Evolutionary conservation across 2,888 invertebrate genomes (phyloP).

Genomic region (Augochlorella aurata): DNA sequence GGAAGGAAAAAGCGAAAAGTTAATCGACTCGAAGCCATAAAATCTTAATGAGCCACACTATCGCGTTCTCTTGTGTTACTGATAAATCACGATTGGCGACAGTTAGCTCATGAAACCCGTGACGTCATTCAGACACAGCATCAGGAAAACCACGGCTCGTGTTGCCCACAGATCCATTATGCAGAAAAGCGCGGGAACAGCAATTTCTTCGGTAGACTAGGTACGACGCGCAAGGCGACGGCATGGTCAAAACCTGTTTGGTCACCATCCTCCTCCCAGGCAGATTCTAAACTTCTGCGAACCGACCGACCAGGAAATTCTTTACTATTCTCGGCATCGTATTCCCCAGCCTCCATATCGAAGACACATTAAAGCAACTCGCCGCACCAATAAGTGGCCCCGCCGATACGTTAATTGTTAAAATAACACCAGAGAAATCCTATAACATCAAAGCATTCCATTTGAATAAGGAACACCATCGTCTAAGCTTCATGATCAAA

Average conservation of each 20-base stretch:
- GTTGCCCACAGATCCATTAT: slow-evolving; percentile 44
- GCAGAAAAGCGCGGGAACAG: not conserved
- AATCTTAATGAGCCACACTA: not conserved
- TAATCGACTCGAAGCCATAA: not conserved
- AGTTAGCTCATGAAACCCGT: not conserved
- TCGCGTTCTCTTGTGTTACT: not conserved
- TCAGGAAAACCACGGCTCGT: slow-evolving; percentile 16
- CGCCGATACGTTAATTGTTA: not conserved
- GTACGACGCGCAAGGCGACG: not conserved
- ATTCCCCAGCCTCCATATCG: not conserved
- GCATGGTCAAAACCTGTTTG: slow-evolving; percentile 54
- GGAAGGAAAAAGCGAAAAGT: not conserved
- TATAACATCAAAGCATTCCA: not conserved
- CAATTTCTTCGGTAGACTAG: slow-evolving; percentile 16
- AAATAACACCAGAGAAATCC: not conserved
- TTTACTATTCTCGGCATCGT: not conserved
- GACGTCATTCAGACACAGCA: not conserved
- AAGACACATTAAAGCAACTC: not conserved
- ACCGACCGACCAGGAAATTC: slow-evolving; percentile 19
- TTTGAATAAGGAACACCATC: no score
- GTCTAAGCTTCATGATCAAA: no score
- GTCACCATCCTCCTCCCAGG: slow-evolving; percentile 34
- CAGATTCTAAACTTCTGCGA: slow-evolving; percentile 31
- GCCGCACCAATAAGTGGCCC: not conserved
- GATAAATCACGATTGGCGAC: not conserved